Evolutionary conservation across 1,140 invertebrate genomes (phyloP), one percentile per base, ranked within the genome.

Genomic region (Coelopa frigida): DNA sequence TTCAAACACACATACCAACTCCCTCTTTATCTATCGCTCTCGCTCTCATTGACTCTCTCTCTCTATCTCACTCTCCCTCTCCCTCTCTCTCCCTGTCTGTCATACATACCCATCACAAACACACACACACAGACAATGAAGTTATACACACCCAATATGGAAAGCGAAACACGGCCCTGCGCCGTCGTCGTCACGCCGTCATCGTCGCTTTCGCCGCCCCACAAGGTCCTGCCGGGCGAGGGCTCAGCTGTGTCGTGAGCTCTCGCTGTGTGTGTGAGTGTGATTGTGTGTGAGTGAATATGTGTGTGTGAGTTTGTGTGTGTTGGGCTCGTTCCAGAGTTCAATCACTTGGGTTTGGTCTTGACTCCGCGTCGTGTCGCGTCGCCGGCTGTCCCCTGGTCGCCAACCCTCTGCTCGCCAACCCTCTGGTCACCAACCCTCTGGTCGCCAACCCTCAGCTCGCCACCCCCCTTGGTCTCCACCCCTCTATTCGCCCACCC

Each of bases 141-240:
- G 46, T 55, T 55, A 66, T 66, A 66, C 62, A 66, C 59, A 65
- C 62, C 62, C 59, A 60, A 65, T 64, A 66, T 58, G 59, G 58
- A 66, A 66, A 66, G 62, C 62, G 62, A 66, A 66, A 64, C 57
- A 51, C 49, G 44, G 5, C 37, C 37, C 24, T 5, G 8, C 22
- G 36, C 17, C 14, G 37, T 21, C 26, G 37, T 39, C n/a, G n/a
- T n/a, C 17, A 5, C 17, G n/a, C n/a, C 5, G 20, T 18, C 12
- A 14, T 20, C 3, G 5, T 15, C 33, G 33, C 33, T 18, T 35
- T 35, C 20, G 33, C 12, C 31, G 17, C 17, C 31, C 31, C 17
- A 24, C 43, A 45, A 46, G 44, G 44, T 46, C 44, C 44, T 46
- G 44, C 22, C 14, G 20, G 22, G 58, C 58, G 50, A 37, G 22